phyloP scores from a whole-genome alignment of 2,113 vertebrate genomes.

The Psettodes erumei region DNA sequence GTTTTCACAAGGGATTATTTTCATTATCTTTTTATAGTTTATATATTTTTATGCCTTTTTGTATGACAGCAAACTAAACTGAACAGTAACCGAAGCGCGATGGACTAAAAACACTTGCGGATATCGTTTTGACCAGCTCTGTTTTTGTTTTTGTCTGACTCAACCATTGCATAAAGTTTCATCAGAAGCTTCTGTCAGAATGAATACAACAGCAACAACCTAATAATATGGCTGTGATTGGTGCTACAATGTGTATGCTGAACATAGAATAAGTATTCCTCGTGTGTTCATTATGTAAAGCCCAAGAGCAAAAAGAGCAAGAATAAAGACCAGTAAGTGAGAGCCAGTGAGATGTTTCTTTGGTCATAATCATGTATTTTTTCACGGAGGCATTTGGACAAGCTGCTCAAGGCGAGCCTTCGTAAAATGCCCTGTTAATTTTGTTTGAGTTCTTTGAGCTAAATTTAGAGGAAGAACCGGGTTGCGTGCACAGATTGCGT shows the following conservation, averaged over 20 bases:
- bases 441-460: neutral
- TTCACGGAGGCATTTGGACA: neutral
- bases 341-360: slow-evolving; percentile 34
- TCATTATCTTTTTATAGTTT: slow-evolving; percentile 34
- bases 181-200: slow-evolving; percentile 48
- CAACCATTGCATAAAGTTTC: slow-evolving; percentile 5
- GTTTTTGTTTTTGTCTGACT: slow-evolving; percentile 35
- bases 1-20: slow-evolving; percentile 35
- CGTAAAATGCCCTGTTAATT: neutral
- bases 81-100: slow-evolving; percentile 8
- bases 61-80: slow-evolving; percentile 26
- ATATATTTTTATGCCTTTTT: slow-evolving; percentile 56
- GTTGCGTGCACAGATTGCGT: neutral
- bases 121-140: neutral
- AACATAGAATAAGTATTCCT: slow-evolving; percentile 21
- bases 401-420: slow-evolving; percentile 4
- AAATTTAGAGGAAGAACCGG: slow-evolving; percentile 4
- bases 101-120: slow-evolving; percentile 19
- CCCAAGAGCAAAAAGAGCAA: slow-evolving; percentile 47
- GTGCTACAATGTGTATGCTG: slow-evolving; percentile 54
- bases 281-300: slow-evolving; percentile 51
- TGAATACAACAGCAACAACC: slow-evolving; percentile 24
- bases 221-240: slow-evolving; percentile 33
- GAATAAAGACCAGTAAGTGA: slow-evolving; percentile 64
- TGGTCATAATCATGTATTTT: slow-evolving; percentile 12